These are phyloP conservation scores for Palythoa caribaeorum DNA, from an alignment of 92 coral and sea anemone genomes.

Conservation along the genomic window DNA sequence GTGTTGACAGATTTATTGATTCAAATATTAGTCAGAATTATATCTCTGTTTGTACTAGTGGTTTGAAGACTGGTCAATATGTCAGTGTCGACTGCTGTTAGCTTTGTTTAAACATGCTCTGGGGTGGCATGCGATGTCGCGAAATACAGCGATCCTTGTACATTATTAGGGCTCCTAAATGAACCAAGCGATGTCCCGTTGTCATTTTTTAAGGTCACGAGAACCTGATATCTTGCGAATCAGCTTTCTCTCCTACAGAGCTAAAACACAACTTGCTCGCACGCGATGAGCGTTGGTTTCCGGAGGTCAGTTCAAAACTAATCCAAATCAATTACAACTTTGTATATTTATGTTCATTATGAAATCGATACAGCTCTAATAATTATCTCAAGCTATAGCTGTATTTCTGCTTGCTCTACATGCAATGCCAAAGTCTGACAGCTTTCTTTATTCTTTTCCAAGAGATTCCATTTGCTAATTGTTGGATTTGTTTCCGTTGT, in stretches of 20 bases:
- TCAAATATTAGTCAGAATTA: slow-evolving; percentile 6
- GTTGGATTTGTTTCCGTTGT: neutral
- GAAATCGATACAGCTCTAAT: slow-evolving; percentile 11
- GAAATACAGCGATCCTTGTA: neutral
- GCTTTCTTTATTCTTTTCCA: neutral
- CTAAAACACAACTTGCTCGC: slow-evolving; percentile 41
- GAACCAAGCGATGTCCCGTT: neutral
- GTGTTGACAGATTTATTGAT: slow-evolving; percentile 17
- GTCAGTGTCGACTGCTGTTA: neutral
- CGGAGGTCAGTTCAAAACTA: slow-evolving; percentile 43
- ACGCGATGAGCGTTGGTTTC: slow-evolving; percentile 55
- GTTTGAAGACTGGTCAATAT: neutral
- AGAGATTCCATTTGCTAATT: neutral
- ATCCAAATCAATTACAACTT: slow-evolving; percentile 1
- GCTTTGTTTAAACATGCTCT: neutral
- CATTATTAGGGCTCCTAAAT: neutral
- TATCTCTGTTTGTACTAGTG: neutral
- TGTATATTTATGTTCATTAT: slow-evolving; percentile 5
- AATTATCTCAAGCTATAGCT: neutral
- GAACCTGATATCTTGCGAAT: slow-evolving; percentile 4
- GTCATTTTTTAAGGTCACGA: neutral
- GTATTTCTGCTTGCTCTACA: neutral
- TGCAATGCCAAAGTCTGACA: neutral
- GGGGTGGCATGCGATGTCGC: slow-evolving; percentile 27
- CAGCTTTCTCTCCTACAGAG: slow-evolving; percentile 38